Base-by-base conservation (phyloP, 2,888 invertebrate species). In the Trichacis sp. region DNA sequence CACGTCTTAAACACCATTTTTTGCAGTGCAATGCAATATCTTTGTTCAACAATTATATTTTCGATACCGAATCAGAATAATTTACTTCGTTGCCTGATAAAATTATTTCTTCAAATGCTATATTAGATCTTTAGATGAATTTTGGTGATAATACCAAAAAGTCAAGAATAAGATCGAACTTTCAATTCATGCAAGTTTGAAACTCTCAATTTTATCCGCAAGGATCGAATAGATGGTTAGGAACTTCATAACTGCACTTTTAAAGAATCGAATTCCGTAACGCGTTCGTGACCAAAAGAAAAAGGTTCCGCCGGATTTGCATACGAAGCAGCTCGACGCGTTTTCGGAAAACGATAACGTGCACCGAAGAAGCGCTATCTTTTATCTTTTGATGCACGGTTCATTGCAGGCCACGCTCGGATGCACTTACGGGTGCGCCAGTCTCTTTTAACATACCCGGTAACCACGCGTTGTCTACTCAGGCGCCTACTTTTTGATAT, bases 341-440 rank as follows among this genome's bases (percentile, higher is more conserved):
- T 60, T 53, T 60, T 53, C 53, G 42, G 48, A 60, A 60, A 60
- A 60, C 43, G 59, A 60, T 48, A 53, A 60, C 59, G 48, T 49
- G 53, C 42, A 53, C 33, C 48, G 53, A 60, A 53, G 43, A 60
- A 60, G 40, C 40, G 36, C 53, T 60, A 60, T 53, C 59, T 60
- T 60, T 60, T 60, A 60, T 60, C 59, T 48, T 60, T 60, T 53
- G 53, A 60, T 53, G 49, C 53, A 60, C 59, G 43, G 53, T 51
- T 60, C 59, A 60, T 60, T 53, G 59, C 59, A 53, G 38, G 30
- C 18, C 18, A 60, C 49, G 59, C 59, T 60, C 42, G 49, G 49
- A 42, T 60, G 43, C 48, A 15, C 49, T 43, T 20, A 5, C 53
- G 48, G 53, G n/a, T 53, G 52, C 48, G 52, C n/a, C 30, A 29